Evolutionary conservation across 2,797 vertebrate species (phyloP).

Genomic region (Spinus olivaceus): DNA sequence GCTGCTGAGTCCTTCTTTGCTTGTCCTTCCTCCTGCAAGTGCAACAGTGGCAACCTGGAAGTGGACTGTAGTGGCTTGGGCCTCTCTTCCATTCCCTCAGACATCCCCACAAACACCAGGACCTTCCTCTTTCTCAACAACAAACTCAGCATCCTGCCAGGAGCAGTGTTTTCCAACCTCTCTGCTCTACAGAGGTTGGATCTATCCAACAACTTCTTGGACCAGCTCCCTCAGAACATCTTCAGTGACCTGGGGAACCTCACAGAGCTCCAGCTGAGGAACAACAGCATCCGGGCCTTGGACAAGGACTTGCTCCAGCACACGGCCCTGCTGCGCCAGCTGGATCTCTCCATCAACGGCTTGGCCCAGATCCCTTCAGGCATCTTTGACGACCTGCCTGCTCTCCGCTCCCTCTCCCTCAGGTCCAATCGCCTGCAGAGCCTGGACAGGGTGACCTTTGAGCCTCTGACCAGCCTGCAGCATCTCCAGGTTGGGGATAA

Average conservation of each 20-base stretch:
- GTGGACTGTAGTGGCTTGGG: conserved; percentile 91
- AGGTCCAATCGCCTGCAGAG: conserved; percentile 91
- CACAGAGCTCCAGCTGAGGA: conserved; percentile 88
- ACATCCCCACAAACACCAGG: conserved; percentile 86
- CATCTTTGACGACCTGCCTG: conserved; percentile 86
- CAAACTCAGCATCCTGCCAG: conserved; percentile 85
- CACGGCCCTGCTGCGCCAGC: conserved; percentile 81
- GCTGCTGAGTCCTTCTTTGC: conserved; percentile 74
- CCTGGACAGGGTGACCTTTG: conserved; percentile 92
- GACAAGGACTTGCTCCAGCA: conserved; percentile 88
- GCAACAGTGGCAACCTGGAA: conserved; percentile 82
- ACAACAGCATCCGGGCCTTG: conserved; percentile 92
- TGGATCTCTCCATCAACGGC: conserved; percentile 95
- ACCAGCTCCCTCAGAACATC: conserved; percentile 88
- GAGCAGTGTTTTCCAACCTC: conserved; percentile 87
- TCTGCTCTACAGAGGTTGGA: conserved; percentile 91
- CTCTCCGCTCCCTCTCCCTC: conserved; percentile 90
- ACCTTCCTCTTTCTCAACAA: conserved; percentile 94
- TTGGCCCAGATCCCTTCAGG: conserved; percentile 88
- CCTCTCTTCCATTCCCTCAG: conserved; percentile 84
- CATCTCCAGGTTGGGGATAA: conserved; percentile 92
- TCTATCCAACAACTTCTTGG: conserved; percentile 97
- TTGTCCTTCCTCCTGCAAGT: conserved; percentile 90
- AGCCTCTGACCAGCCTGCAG: conserved; percentile 90
- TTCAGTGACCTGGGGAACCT: conserved; percentile 91